Evolutionary conservation across 2,797 vertebrate genomes (phyloP), one percentile per base, ranked within the genome.

Genomic region (Hyperoplus lanceolatus): DNA sequence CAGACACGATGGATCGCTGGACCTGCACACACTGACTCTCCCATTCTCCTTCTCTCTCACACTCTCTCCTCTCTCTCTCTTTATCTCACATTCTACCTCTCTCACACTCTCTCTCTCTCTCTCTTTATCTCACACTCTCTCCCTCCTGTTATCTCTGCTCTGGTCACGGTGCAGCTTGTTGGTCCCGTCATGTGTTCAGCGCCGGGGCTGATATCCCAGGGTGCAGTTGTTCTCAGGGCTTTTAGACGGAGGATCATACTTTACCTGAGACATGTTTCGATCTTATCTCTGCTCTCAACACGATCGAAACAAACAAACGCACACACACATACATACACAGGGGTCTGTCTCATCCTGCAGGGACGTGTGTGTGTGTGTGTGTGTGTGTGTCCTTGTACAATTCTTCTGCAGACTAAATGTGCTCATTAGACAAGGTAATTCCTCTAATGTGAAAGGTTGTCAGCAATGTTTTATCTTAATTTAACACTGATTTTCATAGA

Each of bases 1-100:
- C 96, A 96, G 94, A 95, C 81, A 92, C 93, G 89, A 96, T 96
- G 93, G 95, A 94, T 93, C 83, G 58, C 88, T 77, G 64, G 85
- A 80, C 83, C 84, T 73, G 56, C 80, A 89, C 89, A 88, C 92
- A 86, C 69, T 53, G 59, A 36, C 62, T 2, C 63, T 6, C 56
- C 15, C 46, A 5, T 21, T 21, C 21, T 21, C 21, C 21, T 21
- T 21, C 70, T 14, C 81, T 64, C 65, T 7, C 61, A 10, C 72
- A 42, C 69, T 14, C 55, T 45, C 67, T 43, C 21, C 38, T 12
- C 48, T 13, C 62, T 53, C 46, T 21, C 21, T 21, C 21, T 21
- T 21, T 21, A 21, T 21, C 21, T 21, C 21, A 21, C 21, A 21
- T 21, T 21, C 21, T 21, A 21, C 21, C 70, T 14, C 81, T 64